Conservation (phyloP, 2,113 vertebrate species). For the Cyrtonyx montezumae region DNA sequence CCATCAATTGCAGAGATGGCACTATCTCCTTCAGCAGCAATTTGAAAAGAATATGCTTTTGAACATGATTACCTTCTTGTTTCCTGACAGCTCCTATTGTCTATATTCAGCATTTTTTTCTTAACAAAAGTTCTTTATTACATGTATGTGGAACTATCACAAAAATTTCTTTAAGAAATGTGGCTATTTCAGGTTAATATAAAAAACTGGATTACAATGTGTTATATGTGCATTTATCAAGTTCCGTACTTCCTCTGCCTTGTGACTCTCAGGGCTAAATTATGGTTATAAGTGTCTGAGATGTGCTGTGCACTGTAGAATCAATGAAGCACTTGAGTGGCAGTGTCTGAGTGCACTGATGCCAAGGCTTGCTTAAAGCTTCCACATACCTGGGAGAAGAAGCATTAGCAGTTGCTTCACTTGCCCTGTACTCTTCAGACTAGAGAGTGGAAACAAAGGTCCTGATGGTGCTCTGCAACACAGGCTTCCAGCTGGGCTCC, state of each 20-base stretch:
- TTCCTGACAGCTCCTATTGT: slow-evolving; percentile 8
- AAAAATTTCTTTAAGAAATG: not conserved
- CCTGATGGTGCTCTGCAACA: not conserved
- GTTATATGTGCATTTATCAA: not conserved
- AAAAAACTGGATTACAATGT: not conserved
- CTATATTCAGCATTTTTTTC: not conserved
- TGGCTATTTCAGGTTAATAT: not conserved
- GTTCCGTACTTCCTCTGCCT: not conserved
- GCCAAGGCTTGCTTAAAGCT: not conserved
- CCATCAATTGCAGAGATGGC: not conserved
- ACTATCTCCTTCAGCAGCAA: slow-evolving; percentile 40
- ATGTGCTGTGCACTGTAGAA: not conserved
- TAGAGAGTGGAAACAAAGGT: not conserved
- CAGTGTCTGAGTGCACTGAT: not conserved
- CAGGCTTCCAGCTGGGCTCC: not conserved
- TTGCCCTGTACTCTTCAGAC: fast-evolving
- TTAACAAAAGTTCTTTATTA: not conserved
- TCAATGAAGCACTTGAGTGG: not conserved
- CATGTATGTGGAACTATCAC: not conserved
- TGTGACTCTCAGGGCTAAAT: not conserved
- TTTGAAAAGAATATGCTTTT: slow-evolving; percentile 34
- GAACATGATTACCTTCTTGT: slow-evolving; percentile 22
- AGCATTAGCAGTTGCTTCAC: not conserved
- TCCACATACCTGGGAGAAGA: not conserved
- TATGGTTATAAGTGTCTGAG: not conserved